Evolutionary conservation across 2,113 vertebrate genomes (phyloP), one percentile per base, ranked within the genome.

Genomic region (Dasypus novemcinctus): DNA sequence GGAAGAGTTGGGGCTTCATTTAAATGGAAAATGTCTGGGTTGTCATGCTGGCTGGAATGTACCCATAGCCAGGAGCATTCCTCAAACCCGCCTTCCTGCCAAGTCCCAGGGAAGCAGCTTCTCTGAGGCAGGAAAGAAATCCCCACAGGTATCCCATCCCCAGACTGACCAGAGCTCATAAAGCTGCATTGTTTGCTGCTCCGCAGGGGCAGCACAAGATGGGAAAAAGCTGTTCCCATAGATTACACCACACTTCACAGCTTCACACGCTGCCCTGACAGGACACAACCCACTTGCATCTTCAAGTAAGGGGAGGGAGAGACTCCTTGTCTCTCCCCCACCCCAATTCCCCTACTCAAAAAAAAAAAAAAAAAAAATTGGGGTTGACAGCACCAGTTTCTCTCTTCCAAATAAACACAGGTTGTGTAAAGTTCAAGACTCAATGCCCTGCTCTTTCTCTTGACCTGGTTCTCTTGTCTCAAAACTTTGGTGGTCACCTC

Each of bases 231-330:
- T 96, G 83, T 92, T 97, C 94, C 86, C 90, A 74, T 66, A 78
- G 96, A 93, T 94, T 86, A 82, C 90, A 89, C 92, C 94, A 84
- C 84, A 92, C 31, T 97, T 75, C 63, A 95, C 81, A 96, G 10
- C 93, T 94, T 95, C 82, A 93, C 91, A 85, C 87, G 5, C 46
- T 17, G 4, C 69, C 66, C 43, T 92, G 92, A 90, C 33, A 5
- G 66, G 96, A 97, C 89, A 80, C 20, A 76, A 68, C 15, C 43
- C 85, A 25, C 61, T 71, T 11, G 3, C 21, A 23, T 72, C 72
- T 71, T 36, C 27, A 81, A 61, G 87, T 57, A 83, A 74, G 38
- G 46, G 54, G 90, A 25, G 33, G 43, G 9, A 71, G 72, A 23
- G 76, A 69, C 72, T 64, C 33, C 41, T 7, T 7, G 1, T 6